Evolutionary conservation across 2,113 vertebrate species (phyloP), one percentile per base, ranked within the genome.

Genomic region (Odobenus rosmarus): DNA sequence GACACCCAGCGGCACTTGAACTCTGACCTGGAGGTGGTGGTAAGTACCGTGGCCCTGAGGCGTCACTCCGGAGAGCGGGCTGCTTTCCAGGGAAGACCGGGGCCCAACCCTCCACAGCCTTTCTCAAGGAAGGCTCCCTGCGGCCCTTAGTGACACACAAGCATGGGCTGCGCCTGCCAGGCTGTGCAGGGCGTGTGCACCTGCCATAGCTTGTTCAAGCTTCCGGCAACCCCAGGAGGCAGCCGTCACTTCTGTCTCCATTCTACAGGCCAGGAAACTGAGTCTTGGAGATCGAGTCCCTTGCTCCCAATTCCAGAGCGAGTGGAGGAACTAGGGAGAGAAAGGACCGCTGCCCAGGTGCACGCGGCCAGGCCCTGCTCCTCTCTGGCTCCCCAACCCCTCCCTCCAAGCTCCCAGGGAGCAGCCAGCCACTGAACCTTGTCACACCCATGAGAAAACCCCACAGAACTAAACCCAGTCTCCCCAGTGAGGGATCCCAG

Each of bases 21-120:
- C 97, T 96, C 97, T 24, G 99, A 99, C 98, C 96, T 99, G 94
- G 99, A 99, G 96, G 98, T 99, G 18, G 99, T 99, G 93, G 99
- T 99, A 98, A 98, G 99, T 99, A 46, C 24, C 24, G 61, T 1
- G 8, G 76, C 28, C 12, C 59, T 5, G 26, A 33, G 24, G 11
- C 31, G 62, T 67, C 51, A 39, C 26, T 39, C 9, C 0, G 79
- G 49, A 80, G 67, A 72, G 7, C 13, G 7, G 86, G 77, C 5
- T 19, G 11, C 1, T 0, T 46, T 36, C 72, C 23, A 8, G 4
- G 46, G 33, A 81, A 61, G 57, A 15, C 0, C 0, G 46, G 24
- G 80, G 81, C 39, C 33, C 57, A 2, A 1, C 33, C 24, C 69
- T 67, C 49, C 53, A 4, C 1, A 1, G 12, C 74, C 46, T 33